phyloP scores from a whole-genome alignment of 2,797 vertebrate genomes.

The Cirrhinus molitorella region DNA sequence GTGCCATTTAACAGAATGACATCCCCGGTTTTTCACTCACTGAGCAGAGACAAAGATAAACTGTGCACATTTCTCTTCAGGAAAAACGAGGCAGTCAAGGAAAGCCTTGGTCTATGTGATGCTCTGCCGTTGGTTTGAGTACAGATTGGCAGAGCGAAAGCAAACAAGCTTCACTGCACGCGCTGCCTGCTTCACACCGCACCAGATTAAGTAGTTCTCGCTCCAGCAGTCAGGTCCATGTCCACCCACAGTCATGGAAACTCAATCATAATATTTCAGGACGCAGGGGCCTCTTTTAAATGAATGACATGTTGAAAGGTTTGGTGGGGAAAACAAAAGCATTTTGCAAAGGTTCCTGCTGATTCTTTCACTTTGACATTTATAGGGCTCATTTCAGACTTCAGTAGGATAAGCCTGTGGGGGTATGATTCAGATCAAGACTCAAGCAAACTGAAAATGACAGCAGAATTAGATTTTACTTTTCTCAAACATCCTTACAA shows the following conservation, averaged over 20 bases:
- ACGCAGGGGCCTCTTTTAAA: constrained; percentile 31
- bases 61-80: constrained; percentile 21
- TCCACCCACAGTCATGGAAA: constrained; percentile 45
- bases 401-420: constrained; percentile 36
- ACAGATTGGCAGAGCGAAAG: constrained; percentile 46
- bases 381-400: constrained; percentile 34
- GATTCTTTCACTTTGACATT: constrained; percentile 44
- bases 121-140: constrained; percentile 33
- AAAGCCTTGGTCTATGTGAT: constrained; percentile 16
- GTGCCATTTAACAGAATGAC: constrained; percentile 66
- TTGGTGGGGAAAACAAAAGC: constrained; percentile 9
- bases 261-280: constrained; percentile 44
- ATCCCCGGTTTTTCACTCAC: constrained; percentile 37
- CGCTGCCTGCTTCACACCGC: constrained; percentile 33
- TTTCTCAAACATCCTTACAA: constrained; percentile 36
- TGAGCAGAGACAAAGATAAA: constrained; percentile 32
- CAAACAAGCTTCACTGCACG: constrained; percentile 44
- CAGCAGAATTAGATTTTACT: constrained; percentile 31
- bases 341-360: constrained; percentile 31
- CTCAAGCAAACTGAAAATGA: constrained; percentile 3
- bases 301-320: constrained; percentile 39
- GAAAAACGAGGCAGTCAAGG: constrained; percentile 38
- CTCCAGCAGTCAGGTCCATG: constrained; percentile 42
- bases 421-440: constrained; percentile 31
- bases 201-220: constrained; percentile 40